Evolutionary conservation across 2,888 invertebrate species (phyloP).

Genomic region (Aromia moschata): DNA sequence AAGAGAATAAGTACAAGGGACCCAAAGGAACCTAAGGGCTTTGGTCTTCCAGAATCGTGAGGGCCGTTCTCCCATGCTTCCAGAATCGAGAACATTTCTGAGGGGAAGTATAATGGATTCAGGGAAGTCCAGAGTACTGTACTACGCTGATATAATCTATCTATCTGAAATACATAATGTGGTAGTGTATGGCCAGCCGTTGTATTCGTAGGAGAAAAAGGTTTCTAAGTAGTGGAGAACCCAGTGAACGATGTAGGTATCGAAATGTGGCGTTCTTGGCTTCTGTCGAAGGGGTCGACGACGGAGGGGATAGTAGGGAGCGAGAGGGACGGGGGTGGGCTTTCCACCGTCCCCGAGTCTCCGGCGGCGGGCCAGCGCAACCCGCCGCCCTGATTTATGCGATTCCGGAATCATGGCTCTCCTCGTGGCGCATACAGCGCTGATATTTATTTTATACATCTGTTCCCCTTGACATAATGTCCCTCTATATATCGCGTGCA

Average conservation of each 20-base stretch:
- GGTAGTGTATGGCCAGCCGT: too few relatives aligned
- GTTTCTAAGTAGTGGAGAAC: slow-evolving; percentile 16
- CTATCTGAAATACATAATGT: too few relatives aligned
- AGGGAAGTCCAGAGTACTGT: too few relatives aligned
- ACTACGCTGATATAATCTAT: too few relatives aligned
- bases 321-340: slow-evolving; percentile 21
- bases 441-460: slow-evolving; percentile 70
- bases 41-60: too few relatives aligned
- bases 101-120: too few relatives aligned
- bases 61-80: too few relatives aligned
- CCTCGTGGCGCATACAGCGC: slow-evolving; percentile 63
- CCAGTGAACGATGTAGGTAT: slow-evolving; percentile 17
- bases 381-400: slow-evolving; percentile 69
- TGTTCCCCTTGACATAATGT: slow-evolving; percentile 73
- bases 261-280: slow-evolving; percentile 19
- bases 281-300: slow-evolving; percentile 20
- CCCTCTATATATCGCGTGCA: slow-evolving; percentile 72
- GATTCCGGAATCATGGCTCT: slow-evolving; percentile 70
- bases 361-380: slow-evolving; percentile 35
- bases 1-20: too few relatives aligned
- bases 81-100: too few relatives aligned
- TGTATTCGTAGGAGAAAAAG: too few relatives aligned
- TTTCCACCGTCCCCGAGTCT: slow-evolving; percentile 28
- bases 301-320: too few relatives aligned
- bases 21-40: too few relatives aligned